Evolutionary conservation across 2,113 vertebrate genomes (phyloP).

Genomic region (Prochilodus magdalenae): DNA sequence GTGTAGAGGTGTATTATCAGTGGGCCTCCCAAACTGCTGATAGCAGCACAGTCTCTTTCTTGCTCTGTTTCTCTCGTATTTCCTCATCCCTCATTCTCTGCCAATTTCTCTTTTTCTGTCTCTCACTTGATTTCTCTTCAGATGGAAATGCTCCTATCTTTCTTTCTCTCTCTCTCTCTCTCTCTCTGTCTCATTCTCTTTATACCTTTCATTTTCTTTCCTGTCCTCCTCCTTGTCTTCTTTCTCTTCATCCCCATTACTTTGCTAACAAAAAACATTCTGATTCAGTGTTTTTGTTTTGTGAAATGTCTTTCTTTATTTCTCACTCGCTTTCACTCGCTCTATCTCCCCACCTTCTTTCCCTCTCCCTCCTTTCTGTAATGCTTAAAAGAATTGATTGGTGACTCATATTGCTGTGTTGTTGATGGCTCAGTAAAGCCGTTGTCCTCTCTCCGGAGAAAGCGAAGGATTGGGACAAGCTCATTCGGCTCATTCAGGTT

Average conservation of each 20-base stretch:
- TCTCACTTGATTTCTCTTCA: conserved; percentile 15
- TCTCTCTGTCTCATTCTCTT: not conserved
- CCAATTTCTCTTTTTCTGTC: not conserved
- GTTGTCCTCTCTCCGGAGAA: not conserved
- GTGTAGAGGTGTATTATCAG: not conserved
- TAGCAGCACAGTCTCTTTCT: no score
- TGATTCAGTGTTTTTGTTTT: no score
- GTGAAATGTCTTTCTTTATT: not conserved
- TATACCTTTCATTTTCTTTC: not conserved
- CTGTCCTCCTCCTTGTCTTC: not conserved
- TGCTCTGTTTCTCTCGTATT: no score
- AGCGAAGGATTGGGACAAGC: not conserved
- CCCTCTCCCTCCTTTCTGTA: not conserved
- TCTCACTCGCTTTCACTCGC: not conserved
- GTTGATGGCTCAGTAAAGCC: conserved; percentile 3
- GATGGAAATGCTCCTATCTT: conserved; percentile 4
- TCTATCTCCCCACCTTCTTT: not conserved
- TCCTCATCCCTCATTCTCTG: conserved; percentile 4
- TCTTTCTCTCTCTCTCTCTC: not conserved
- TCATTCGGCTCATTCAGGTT: conserved; percentile 50
- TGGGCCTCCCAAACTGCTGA: conserved; percentile 29
- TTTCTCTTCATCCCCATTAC: not conserved
- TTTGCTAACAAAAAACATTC: no score
- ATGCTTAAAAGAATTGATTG: conserved; percentile 23
- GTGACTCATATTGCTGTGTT: conserved; percentile 51